Conservation (phyloP, 37 sponge, comb jelly and placozoan genomes). For the Ianthella basta region DNA sequence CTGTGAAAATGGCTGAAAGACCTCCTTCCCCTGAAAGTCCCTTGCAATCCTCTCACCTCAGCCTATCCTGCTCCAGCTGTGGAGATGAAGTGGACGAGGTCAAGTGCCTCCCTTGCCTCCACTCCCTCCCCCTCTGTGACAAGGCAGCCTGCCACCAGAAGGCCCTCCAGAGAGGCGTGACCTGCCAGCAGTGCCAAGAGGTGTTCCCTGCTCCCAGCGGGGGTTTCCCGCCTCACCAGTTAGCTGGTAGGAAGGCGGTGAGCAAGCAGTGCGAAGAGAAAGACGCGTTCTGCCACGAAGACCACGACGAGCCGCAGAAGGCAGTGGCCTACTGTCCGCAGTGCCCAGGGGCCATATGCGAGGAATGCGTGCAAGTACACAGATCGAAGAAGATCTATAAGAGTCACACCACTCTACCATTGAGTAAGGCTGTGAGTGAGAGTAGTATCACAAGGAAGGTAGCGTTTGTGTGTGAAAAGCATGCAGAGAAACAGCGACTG, state of each 20-base stretch:
- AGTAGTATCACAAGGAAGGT: no score
- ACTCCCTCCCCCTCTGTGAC: constrained; percentile 23
- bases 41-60: not conserved
- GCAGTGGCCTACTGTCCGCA: constrained; percentile 1
- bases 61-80: constrained; percentile 3
- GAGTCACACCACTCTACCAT: not conserved
- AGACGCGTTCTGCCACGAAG: not conserved
- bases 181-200: not conserved
- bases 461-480: not conserved
- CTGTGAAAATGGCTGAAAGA: no score
- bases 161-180: not conserved
- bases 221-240: not conserved
- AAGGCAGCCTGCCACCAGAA: not conserved
- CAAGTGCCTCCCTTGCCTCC: constrained; percentile 12
- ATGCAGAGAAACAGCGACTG: not conserved
- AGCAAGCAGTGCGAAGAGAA: not conserved
- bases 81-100: constrained; percentile 8
- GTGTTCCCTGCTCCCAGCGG: not conserved
- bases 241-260: constrained; percentile 1
- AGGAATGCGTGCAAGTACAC: not conserved
- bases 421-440: no score
- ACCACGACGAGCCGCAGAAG: not conserved
- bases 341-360: not conserved
- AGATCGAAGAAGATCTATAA: not conserved
- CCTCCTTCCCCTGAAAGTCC: no score